Evolutionary conservation across 2,888 invertebrate species (phyloP), one percentile per base, ranked within the genome.

Genomic region (Ephialtes manifestator): DNA sequence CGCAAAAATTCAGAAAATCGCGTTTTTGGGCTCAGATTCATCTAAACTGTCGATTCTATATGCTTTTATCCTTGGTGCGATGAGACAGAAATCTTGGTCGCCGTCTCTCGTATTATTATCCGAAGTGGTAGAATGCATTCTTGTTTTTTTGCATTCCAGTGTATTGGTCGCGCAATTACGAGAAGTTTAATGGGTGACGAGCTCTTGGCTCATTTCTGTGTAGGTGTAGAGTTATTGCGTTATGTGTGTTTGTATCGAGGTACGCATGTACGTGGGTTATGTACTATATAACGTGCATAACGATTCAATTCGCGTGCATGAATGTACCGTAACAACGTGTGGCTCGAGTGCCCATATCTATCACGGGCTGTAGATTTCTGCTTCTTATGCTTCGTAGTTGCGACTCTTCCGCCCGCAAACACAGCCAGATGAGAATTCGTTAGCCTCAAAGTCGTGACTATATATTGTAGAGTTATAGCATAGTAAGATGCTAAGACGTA

Each of bases 241-340:
- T 58, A 28, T 58, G 24, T 24, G 43, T 20, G 48, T 65, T 43
- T 3, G 43, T 31, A 35, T 18, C 18, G n/a, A 24, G 13, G 15
- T 8, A 55, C 18, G 8, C 35, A 1, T 4, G 11, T 20, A 7
- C 18, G 18, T 35, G 13, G 0, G 13, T 10, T 13, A 5, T 20
- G 43, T 67, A 10, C 67, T 39, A 15, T 18, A 67, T 46, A 67
- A 46, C 28, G 72, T 72, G 65, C 80, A 46, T 65, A 72, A 81
- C 74, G 74, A 67, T 81, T 81, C 81, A 68, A 75, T 68, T 75
- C 58, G 74, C 81, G 58, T 68, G 48, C 58, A 75, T 48, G 58
- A 74, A 81, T 81, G 67, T 68, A 60, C 68, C 78, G 78, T 71
- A 79, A 79, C 39, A 51, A 63, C 31, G 60, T 71, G 70, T 51